These are phyloP conservation scores for Euthynnus affinis DNA, from an alignment of 2,797 vertebrate species.

Conservation along the genomic window DNA sequence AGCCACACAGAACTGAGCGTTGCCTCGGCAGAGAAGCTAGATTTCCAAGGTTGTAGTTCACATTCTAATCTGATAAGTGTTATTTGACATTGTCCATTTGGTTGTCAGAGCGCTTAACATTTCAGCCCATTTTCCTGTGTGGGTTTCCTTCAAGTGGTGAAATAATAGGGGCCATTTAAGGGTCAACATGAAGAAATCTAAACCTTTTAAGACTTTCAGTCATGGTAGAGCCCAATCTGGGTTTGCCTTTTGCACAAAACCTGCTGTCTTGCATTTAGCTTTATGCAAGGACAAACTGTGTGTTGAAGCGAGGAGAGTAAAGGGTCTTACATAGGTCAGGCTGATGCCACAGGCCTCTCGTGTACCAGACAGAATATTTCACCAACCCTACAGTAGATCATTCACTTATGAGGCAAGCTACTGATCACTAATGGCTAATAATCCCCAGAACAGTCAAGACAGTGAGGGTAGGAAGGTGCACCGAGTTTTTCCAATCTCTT, in stretches of 20 bases:
- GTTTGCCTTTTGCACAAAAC: constrained; percentile 59
- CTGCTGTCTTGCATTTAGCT: constrained; percentile 33
- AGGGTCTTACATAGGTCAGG: constrained; percentile 90
- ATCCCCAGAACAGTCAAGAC: constrained; percentile 87
- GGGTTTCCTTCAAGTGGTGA: constrained; percentile 68
- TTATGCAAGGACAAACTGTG: constrained; percentile 60
- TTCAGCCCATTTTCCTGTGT: constrained; percentile 72
- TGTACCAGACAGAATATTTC: constrained; percentile 89
- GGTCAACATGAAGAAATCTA: constrained; percentile 42
- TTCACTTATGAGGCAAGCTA: constrained; percentile 84
- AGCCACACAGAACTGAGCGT: constrained; percentile 69
- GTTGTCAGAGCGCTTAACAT: constrained; percentile 63
- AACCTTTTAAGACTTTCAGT: constrained; percentile 48
- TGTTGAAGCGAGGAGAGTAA: constrained; percentile 80
- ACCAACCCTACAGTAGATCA: constrained; percentile 86
- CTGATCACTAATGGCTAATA: constrained; percentile 76
- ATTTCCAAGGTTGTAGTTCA: constrained; percentile 26
- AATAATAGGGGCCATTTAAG: constrained; percentile 53
- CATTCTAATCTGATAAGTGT: constrained; percentile 47
- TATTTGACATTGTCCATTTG: constrained; percentile 59
- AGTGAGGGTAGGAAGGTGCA: constrained; percentile 87
- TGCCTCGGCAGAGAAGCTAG: constrained; percentile 30
- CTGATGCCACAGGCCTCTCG: constrained; percentile 89
- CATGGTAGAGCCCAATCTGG: constrained; percentile 45
- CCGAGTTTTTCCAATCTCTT: constrained; percentile 82